phyloP scores from a whole-genome alignment of 2,113 vertebrate species.

The Lophius piscatorius region DNA sequence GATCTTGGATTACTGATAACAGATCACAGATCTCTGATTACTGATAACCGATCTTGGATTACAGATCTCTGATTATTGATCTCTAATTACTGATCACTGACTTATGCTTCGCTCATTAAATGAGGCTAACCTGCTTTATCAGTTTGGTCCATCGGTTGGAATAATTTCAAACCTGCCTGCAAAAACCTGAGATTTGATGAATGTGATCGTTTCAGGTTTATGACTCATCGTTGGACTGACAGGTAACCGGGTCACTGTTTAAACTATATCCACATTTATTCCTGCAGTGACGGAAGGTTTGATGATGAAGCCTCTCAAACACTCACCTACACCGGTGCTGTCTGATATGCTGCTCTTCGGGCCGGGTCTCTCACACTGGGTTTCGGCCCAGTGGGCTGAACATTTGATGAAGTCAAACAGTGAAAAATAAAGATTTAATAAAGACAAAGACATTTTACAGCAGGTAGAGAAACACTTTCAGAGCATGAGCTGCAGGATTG shows the following conservation, averaged over 20 bases:
- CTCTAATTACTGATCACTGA: not conserved
- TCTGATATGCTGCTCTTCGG: conserved; percentile 98
- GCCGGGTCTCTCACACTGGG: conserved; percentile 96
- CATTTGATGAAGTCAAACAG: conserved; percentile 85
- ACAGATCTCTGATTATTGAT: not conserved
- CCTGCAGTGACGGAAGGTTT: not conserved
- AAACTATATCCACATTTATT: not conserved
- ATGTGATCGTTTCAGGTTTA: not conserved
- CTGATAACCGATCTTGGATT: not conserved
- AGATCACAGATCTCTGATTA: not conserved
- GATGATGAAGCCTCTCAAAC: not conserved
- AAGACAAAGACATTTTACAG: no score
- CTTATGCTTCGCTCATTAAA: no score
- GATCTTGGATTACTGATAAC: no score
- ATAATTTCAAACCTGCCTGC: not conserved
- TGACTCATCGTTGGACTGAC: not conserved
- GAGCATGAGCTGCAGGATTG: conserved; percentile 36
- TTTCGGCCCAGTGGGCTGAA: conserved; percentile 97
- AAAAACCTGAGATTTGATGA: no score
- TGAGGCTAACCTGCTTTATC: conserved; percentile 3
- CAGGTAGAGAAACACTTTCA: conserved; percentile 34
- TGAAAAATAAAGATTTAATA: no score
- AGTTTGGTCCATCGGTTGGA: not conserved
- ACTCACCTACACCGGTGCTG: conserved; percentile 93
- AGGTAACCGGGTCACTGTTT: not conserved